A percentile compares a stretch with the other conserved stretches of the same genome.
phyloP scores from a whole-genome alignment of 2,113 vertebrate species.

The Propithecus coquereli region DNA sequence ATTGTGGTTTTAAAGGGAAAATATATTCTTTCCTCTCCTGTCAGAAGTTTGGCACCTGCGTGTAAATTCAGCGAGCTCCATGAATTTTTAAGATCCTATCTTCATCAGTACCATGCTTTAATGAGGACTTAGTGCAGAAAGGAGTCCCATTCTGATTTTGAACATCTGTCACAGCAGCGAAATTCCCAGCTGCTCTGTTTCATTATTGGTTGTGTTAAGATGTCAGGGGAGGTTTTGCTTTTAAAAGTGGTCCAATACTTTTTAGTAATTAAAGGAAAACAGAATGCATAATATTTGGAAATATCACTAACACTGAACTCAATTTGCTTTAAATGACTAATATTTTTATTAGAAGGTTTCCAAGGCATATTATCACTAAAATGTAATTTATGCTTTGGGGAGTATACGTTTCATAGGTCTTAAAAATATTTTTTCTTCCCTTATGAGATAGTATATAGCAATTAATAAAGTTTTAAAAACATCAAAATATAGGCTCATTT shows the following conservation, averaged over 20 bases:
- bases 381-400: background rate
- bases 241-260: background rate
- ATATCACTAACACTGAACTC: background rate
- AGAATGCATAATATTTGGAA: background rate
- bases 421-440: background rate
- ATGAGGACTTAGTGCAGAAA: background rate
- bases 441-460: slow-evolving; percentile 13
- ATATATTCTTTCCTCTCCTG: background rate
- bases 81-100: background rate
- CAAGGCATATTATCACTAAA: background rate
- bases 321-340: background rate
- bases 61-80: background rate
- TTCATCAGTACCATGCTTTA: background rate
- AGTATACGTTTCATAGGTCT: background rate
- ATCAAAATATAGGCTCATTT: background rate
- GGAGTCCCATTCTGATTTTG: background rate
- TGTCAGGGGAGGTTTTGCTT: slow-evolving; percentile 33
- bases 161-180: background rate
- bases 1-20: background rate
- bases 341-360: slow-evolving; percentile 7
- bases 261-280: slow-evolving; percentile 61
- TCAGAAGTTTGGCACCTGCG: background rate
- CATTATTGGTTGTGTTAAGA: background rate
- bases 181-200: background rate
- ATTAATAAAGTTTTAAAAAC: slow-evolving; percentile 13